Evolutionary conservation across 1,140 invertebrate species (phyloP), one percentile per base, ranked within the genome.

Genomic region (Drosophila burlai): DNA sequence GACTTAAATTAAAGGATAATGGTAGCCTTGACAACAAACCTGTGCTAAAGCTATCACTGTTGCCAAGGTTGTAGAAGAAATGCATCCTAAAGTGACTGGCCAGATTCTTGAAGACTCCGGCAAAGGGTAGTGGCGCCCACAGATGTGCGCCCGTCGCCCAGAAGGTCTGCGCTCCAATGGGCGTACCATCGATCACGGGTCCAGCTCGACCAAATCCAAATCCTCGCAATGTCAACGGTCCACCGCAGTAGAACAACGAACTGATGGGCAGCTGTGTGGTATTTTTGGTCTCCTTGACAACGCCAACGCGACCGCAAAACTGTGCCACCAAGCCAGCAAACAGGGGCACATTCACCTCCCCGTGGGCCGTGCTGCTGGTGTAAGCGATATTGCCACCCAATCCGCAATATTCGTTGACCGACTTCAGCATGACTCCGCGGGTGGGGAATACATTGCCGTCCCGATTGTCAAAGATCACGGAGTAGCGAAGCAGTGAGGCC

Each of bases 1-100:
- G 8, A 6, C 31, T 10, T 31, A 43, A 66, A 10, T n/a, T 31
- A 9, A n/a, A 2, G 4, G 24, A 0, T 36, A 3, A 24, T 6
- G 1, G 1, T 11, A 0, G 2, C 4, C 0, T 1, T 0, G 2
- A 18, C 67, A 9, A 18, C 67, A 9, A 63, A 93, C 90, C 91
- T 63, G 84, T 74, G 31, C 66, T 79, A 57, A 93, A 93, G 46
- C 45, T 64, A 54, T 93, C 91, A 61, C 80, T 85, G 63, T 93
- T 93, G 65, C 92, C 92, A 46, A 91, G 65, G 52, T 93, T 93
- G 69, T 91, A 92, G 63, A 93, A 93, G 66, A 93, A 83, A 83
- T 93, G 92, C 75, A 84, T 83, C 3, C 91, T 76, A n/a, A 93
- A 93, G 54, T 93, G 83, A 55, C 77, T 83, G 18, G 81, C 85